A percentile compares a stretch with the other conserved stretches of the same genome.
Evolutionary conservation across 2,888 invertebrate species (phyloP).

Genomic region (Xylophagus ater): DNA sequence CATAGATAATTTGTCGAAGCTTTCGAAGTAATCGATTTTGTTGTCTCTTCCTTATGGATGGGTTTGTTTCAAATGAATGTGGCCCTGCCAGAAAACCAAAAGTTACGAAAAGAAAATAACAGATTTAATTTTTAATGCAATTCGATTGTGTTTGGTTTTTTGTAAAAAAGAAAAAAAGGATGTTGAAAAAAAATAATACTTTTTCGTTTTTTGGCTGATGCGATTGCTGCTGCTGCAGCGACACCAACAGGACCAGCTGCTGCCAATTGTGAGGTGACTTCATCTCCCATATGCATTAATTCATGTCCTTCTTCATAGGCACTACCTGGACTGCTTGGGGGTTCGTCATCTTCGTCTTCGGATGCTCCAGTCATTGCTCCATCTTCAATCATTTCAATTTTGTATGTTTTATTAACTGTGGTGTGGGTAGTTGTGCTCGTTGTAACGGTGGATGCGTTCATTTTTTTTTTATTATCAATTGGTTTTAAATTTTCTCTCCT

Average conservation of each 20-base stretch:
- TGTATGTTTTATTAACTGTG: conserved; percentile 42
- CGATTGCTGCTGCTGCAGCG: conserved; percentile 93
- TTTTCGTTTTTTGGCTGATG: conserved; percentile 89
- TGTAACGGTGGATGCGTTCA: conserved; percentile 36
- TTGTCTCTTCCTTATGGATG: conserved; percentile 88
- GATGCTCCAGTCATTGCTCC: conserved; percentile 50
- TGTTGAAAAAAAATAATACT: too few species aligned
- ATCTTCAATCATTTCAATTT: conserved; percentile 60
- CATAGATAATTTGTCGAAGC: conserved; percentile 86
- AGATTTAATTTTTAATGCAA: too few species aligned
- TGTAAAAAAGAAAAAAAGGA: too few species aligned
- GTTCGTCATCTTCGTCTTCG: conserved; percentile 78
- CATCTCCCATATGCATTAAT: conserved; percentile 79
- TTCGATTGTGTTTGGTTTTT: too few species aligned
- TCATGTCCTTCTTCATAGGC: conserved; percentile 71
- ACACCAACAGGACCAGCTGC: conserved; percentile 96
- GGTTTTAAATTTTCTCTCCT: too few species aligned
- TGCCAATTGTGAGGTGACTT: conserved; percentile 90
- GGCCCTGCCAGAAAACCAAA: too few species aligned
- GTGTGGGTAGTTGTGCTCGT: conserved; percentile 28
- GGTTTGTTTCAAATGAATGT: conserved; percentile 94
- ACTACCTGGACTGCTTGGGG: conserved; percentile 68
- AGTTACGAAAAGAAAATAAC: too few species aligned
- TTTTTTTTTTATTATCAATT: too few species aligned
- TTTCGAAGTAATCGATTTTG: conserved; percentile 85